phyloP scores from a whole-genome alignment of 2,888 invertebrate species.

The Eurytoma californica region DNA sequence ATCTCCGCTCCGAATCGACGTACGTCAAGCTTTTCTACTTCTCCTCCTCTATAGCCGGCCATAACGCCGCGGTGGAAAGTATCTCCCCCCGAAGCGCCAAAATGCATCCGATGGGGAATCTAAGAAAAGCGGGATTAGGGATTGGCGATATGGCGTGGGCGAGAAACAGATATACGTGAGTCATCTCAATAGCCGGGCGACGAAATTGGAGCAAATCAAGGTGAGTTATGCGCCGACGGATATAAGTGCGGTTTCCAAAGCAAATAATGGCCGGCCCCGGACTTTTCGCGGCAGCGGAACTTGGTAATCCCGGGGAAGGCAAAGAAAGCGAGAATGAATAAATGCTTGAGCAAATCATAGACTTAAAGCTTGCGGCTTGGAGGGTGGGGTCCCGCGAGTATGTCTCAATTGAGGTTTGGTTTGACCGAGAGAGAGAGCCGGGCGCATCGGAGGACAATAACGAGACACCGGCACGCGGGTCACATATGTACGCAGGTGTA shows the following conservation, averaged over 20 bases:
- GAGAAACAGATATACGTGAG: constrained; percentile 52
- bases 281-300: too few species aligned
- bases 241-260: constrained; percentile 34
- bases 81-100: constrained; percentile 5
- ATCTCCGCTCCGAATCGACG: constrained; percentile 8
- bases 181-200: background rate
- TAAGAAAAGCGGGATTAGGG: constrained; percentile 12
- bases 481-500: background rate
- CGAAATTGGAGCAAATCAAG: constrained; percentile 35
- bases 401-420: constrained; percentile 38
- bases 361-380: constrained; percentile 44
- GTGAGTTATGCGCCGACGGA: constrained; percentile 7
- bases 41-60: constrained; percentile 61
- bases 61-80: constrained; percentile 32
- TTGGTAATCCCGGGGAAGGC: background rate
- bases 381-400: constrained; percentile 35
- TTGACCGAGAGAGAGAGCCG: constrained; percentile 1
- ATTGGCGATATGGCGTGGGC: constrained; percentile 51
- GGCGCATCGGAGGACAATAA: background rate
- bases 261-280: constrained; percentile 25
- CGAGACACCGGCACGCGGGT: background rate
- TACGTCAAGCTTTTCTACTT: constrained; percentile 39
- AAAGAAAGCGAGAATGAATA: background rate
- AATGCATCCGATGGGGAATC: constrained; percentile 22
- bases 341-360: constrained; percentile 40